Base-by-base conservation (phyloP, 2,797 vertebrate species). In the Platalea minor region DNA sequence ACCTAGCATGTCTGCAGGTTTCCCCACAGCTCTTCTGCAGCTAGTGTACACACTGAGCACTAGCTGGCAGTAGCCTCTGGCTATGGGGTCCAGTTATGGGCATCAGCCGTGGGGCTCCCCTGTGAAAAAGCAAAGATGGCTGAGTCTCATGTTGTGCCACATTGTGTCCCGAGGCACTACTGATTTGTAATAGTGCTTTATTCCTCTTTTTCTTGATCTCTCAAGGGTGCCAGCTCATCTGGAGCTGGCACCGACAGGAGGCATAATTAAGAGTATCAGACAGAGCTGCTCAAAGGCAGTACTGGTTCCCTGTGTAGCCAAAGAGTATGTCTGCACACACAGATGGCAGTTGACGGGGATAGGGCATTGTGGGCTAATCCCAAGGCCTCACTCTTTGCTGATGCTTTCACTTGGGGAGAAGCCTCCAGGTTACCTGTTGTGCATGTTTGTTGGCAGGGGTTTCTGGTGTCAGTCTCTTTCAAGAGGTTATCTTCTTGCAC, bases 211-310 rank as follows among this genome's bases (percentile, higher is more conserved):
- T 28, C 65, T 64, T 78, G 7, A 23, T 91, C 81, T 93, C 82
- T 56, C 50, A 10, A 41, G 76, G 61, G 56, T 77, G 59, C 33
- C 50, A 17, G 75, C 79, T 96, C 86, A 74, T 79, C 89, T 76
- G 68, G 76, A 86, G 72, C 60, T 90, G 60, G 72, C 76, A 67
- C 50, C 17, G 17, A 70, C 87, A 89, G 75, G 65, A 92, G 43
- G 69, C 76, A n/a, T 90, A 76, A 90, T 85, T 65, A 91, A 28
- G 74, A 89, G 45, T n/a, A 41, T 86, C 50, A 86, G 85, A 7
- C 70, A 70, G 81, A 77, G 57, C 21, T 64, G 57, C 63, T 88
- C 54, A 43, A 24, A 93, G 67, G 50, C 89, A 75, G 64, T 0
- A 0, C 45, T 2, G 15, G 65, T 67, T 86, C 61, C 39, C 65